phyloP scores from a whole-genome alignment of 2,888 invertebrate species.

The Dicyrtoma fusca region DNA sequence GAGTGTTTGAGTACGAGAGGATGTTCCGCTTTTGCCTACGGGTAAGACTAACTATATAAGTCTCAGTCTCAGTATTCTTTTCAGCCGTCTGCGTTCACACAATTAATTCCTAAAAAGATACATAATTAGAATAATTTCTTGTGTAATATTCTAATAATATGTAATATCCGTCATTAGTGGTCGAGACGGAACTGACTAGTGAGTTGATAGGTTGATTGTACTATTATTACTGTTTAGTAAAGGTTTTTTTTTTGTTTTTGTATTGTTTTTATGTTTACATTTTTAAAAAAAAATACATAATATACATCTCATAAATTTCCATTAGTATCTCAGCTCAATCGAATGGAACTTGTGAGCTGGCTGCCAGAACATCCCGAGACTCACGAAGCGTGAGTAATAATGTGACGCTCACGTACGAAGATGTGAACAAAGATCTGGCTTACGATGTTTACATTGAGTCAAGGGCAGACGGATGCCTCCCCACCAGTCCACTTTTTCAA shows the following conservation, averaged over 20 bases:
- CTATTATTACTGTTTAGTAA: too few species aligned
- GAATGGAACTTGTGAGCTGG: slow-evolving; percentile 48
- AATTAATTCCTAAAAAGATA: too few species aligned
- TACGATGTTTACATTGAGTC: slow-evolving; percentile 53
- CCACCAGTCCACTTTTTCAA: slow-evolving; percentile 37
- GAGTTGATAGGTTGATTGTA: too few species aligned
- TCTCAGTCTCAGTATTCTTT: neutral
- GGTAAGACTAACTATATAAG: slow-evolving; percentile 37
- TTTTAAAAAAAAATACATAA: too few species aligned
- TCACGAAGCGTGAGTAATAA: slow-evolving; percentile 39
- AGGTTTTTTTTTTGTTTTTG: too few species aligned
- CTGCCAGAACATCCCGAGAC: slow-evolving; percentile 42
- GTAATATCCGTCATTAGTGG: too few species aligned
- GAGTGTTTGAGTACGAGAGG: slow-evolving; percentile 47
- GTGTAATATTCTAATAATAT: too few species aligned
- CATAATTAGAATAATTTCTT: too few species aligned
- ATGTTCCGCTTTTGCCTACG: slow-evolving; percentile 54
- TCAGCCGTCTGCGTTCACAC: neutral
- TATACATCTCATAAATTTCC: neutral
- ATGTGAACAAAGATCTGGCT: slow-evolving; percentile 38
- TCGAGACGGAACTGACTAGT: too few species aligned
- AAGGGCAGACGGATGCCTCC: slow-evolving; percentile 26
- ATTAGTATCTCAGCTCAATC: slow-evolving; percentile 35
- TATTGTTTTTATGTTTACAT: too few species aligned
- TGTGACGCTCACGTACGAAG: slow-evolving; percentile 36